Percentiles rank a stretch among this genome's conserved stretches.
Conservation (phyloP, 2,888 invertebrate genomes). For the Erebia ligea region DNA sequence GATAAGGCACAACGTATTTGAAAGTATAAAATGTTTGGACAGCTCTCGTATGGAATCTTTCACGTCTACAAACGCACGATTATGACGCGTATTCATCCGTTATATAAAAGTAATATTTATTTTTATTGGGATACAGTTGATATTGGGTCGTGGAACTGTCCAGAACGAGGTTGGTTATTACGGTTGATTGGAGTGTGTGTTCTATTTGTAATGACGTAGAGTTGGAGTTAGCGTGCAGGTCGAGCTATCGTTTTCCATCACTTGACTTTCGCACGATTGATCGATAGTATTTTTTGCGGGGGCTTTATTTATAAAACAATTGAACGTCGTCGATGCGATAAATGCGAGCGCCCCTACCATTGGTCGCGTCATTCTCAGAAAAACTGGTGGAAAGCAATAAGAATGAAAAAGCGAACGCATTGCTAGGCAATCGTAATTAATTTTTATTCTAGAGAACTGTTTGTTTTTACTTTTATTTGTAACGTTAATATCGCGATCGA, state of each 20-base stretch:
- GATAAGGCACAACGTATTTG: slow-evolving; percentile 76
- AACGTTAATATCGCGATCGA: slow-evolving; percentile 36
- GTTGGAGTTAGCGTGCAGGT: slow-evolving; percentile 46
- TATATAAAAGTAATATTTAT: slow-evolving; percentile 50
- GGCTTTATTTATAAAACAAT: slow-evolving; percentile 83
- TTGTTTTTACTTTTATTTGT: slow-evolving; percentile 41
- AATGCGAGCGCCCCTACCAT: slow-evolving; percentile 73
- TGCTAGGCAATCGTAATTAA: slow-evolving; percentile 46
- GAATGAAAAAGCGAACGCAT: slow-evolving; percentile 43
- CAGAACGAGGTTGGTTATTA: slow-evolving; percentile 46
- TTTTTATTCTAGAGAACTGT: slow-evolving; percentile 45
- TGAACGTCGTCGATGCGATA: slow-evolving; percentile 73
- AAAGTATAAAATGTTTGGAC: slow-evolving; percentile 84
- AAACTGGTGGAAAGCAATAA: slow-evolving; percentile 49
- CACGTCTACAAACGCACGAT: slow-evolving; percentile 74
- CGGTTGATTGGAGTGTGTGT: slow-evolving; percentile 45
- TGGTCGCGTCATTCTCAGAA: slow-evolving; percentile 54
- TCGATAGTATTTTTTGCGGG: slow-evolving; percentile 82
- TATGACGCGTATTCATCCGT: slow-evolving; percentile 61
- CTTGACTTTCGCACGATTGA: slow-evolving; percentile 82
- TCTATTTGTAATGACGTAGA: slow-evolving; percentile 48
- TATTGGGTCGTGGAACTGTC: slow-evolving; percentile 46
- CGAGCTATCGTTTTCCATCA: slow-evolving; percentile 69
- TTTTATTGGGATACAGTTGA: slow-evolving; percentile 46
- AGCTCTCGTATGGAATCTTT: slow-evolving; percentile 79